These are phyloP conservation scores for Gymnoscelis rufifasciata DNA, from an alignment of 2,888 invertebrate species.

Conservation along the genomic window DNA sequence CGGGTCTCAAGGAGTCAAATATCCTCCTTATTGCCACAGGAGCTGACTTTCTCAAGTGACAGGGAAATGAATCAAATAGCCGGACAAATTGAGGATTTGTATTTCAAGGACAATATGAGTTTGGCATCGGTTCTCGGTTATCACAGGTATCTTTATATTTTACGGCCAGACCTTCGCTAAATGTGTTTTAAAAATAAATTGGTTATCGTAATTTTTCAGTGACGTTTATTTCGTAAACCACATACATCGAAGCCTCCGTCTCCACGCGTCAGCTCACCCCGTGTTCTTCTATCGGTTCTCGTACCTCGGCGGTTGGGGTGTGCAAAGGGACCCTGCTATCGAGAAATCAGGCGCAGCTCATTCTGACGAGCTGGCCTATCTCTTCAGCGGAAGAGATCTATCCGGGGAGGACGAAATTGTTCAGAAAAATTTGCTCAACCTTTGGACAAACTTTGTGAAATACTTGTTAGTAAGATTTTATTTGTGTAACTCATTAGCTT, in stretches of 20 bases:
- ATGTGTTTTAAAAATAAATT: no score
- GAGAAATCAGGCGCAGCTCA: conserved; percentile 60
- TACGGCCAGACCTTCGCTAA: no score
- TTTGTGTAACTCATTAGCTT: no score
- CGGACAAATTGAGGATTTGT: conserved; percentile 48
- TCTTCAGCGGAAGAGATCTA: conserved; percentile 47
- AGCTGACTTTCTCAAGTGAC: conserved; percentile 47
- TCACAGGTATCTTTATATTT: conserved; percentile 46
- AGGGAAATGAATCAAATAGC: conserved; percentile 45
- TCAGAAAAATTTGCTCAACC: conserved; percentile 43
- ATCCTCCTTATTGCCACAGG: conserved; percentile 51
- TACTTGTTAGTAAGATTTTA: conserved; percentile 63
- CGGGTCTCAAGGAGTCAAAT: conserved; percentile 37
- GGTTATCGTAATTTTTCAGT: conserved; percentile 34
- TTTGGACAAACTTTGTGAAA: conserved; percentile 68
- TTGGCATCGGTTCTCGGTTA: conserved; percentile 48
- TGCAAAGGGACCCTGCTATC: conserved; percentile 44
- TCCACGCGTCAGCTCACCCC: conserved; percentile 44
- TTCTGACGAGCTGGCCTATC: conserved; percentile 62
- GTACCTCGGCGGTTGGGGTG: conserved; percentile 46
- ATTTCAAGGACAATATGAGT: conserved; percentile 50
- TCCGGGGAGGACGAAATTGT: conserved; percentile 50
- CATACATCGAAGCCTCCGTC: conserved; percentile 51
- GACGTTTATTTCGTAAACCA: conserved; percentile 64
- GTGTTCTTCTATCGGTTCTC: conserved; percentile 67